Percentiles rank a stretch among this genome's conserved stretches.
Evolutionary conservation across 2,888 invertebrate species (phyloP).

Genomic region (Clusia tigrina): DNA sequence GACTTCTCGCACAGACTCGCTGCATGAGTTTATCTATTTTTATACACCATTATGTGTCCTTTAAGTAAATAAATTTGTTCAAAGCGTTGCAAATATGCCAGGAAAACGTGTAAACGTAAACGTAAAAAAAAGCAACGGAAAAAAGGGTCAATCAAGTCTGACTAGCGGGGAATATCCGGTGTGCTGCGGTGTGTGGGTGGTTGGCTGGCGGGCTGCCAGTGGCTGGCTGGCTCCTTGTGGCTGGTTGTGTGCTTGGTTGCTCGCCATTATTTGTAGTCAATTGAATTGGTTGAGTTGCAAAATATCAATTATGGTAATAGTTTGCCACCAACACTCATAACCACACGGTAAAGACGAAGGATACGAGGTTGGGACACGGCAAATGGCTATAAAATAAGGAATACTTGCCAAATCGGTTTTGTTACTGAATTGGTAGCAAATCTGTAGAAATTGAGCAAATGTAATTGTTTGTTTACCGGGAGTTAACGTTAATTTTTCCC

Average conservation of each 20-base stretch:
- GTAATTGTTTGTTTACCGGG: too few species aligned
- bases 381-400: too few species aligned
- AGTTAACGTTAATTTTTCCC: too few species aligned
- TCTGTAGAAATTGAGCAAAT: too few species aligned
- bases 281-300: background rate
- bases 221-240: too few species aligned
- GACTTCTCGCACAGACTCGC: background rate
- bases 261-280: too few species aligned
- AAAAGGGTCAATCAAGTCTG: background rate
- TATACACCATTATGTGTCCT: conserved; percentile 4
- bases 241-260: background rate
- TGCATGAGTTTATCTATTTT: background rate
- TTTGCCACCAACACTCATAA: too few species aligned
- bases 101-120: background rate
- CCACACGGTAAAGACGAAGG: too few species aligned
- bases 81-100: background rate
- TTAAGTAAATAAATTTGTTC: conserved; percentile 14
- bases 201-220: background rate
- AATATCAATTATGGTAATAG: background rate
- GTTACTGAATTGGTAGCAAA: too few species aligned
- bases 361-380: too few species aligned
- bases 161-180: background rate
- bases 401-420: too few species aligned
- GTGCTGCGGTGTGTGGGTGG: background rate
- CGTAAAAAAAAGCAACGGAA: background rate